These are phyloP conservation scores for Oryzias javanicus DNA, from an alignment of 2,113 vertebrate genomes.

Conservation along the genomic window DNA sequence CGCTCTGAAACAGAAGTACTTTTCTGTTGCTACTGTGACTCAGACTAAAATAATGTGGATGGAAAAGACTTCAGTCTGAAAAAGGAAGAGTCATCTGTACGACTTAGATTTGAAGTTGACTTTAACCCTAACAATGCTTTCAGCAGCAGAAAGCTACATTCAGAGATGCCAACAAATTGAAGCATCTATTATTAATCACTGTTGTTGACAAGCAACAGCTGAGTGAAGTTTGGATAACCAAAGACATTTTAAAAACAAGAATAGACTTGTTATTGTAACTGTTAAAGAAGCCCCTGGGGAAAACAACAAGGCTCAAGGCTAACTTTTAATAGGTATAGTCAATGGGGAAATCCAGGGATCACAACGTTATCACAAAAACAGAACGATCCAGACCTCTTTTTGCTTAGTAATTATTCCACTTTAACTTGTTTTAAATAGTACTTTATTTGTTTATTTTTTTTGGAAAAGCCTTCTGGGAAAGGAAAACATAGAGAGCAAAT, in stretches of 20 bases:
- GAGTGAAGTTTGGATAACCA: slow-evolving; percentile 2
- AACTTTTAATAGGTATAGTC: slow-evolving; percentile 41
- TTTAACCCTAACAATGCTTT: neutral
- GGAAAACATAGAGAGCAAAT: too few relatives aligned
- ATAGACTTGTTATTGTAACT: slow-evolving; percentile 39
- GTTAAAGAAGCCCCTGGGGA: slow-evolving; percentile 13
- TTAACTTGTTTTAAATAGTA: too few relatives aligned
- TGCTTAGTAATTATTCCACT: too few relatives aligned
- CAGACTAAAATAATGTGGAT: too few relatives aligned
- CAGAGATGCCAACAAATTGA: neutral
- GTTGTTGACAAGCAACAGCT: slow-evolving; percentile 11
- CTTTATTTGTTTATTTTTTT: too few relatives aligned
- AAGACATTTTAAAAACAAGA: slow-evolving; percentile 17
- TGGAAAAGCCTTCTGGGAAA: too few relatives aligned
- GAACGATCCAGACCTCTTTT: neutral
- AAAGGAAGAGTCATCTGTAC: neutral
- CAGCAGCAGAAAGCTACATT: neutral
- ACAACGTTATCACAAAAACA: slow-evolving; percentile 7
- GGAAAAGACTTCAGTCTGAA: neutral
- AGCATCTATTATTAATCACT: neutral
- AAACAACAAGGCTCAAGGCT: neutral
- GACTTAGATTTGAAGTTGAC: neutral
- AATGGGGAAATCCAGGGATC: slow-evolving; percentile 46
- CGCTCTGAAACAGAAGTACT: too few relatives aligned
- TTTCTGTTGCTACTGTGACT: too few relatives aligned